Conservation (phyloP, 2,888 invertebrate species). For the Corbicula japonica region DNA sequence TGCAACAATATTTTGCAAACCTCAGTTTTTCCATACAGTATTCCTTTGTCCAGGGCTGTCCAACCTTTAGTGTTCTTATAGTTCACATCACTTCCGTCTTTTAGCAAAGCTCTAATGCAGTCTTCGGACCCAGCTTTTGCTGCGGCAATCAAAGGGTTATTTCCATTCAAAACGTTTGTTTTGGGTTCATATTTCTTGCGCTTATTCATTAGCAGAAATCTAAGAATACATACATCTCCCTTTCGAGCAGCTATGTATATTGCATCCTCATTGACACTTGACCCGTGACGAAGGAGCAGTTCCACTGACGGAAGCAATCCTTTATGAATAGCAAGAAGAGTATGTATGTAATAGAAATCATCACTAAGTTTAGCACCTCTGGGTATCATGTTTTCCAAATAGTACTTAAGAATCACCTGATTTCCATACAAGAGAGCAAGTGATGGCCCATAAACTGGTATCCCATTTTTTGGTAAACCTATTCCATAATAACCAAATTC, state of each 20-base stretch:
- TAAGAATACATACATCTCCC: constrained; percentile 6
- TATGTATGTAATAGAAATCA: neutral
- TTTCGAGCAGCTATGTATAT: constrained; percentile 33
- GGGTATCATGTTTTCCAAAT: no score
- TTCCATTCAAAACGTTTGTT: constrained; percentile 13
- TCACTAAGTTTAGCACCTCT: no score
- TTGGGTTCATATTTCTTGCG: neutral
- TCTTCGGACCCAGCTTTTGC: constrained; percentile 21
- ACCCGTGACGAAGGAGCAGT: neutral
- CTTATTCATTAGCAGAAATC: neutral
- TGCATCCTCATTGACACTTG: constrained; percentile 20
- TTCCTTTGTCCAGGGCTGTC: constrained; percentile 27
- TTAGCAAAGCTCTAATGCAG: neutral
- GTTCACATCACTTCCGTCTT: neutral
- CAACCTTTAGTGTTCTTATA: constrained; percentile 19
- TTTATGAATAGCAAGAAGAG: constrained; percentile 16
- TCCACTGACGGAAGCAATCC: constrained; percentile 12
- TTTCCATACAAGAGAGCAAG: neutral
- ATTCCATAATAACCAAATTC: no score
- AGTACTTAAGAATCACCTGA: no score
- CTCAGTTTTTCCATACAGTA: neutral
- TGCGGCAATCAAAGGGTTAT: constrained; percentile 38
- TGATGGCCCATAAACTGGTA: neutral
- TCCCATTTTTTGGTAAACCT: no score
- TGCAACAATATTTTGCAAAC: constrained; percentile 1